Conservation (phyloP, 2,113 vertebrate species). For the Aptenodytes patagonicus region DNA sequence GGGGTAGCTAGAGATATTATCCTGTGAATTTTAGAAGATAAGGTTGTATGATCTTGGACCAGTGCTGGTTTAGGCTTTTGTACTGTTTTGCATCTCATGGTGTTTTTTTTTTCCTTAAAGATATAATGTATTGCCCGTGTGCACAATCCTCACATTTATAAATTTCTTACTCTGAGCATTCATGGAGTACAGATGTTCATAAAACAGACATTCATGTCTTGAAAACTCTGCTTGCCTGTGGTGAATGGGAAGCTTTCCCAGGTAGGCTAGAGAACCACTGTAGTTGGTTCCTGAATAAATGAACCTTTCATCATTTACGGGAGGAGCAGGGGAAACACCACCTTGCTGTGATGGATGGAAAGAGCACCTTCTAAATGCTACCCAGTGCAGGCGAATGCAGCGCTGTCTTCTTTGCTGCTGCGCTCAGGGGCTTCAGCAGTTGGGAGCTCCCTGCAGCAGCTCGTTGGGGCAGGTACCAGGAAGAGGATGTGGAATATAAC, state of each 20-base stretch:
- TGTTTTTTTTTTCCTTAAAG: neutral
- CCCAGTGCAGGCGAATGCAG: rapidly evolving
- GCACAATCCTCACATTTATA: neutral
- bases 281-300: neutral
- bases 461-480: neutral
- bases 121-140: neutral
- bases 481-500: neutral
- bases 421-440: neutral
- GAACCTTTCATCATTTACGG: neutral
- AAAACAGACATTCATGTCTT: constrained; percentile 28
- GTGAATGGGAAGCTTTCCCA: constrained; percentile 41
- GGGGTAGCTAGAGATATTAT: neutral
- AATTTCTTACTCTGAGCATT: neutral
- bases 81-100: neutral
- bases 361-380: neutral
- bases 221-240: neutral
- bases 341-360: neutral
- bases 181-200: constrained; percentile 5
- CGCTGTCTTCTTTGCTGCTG: neutral
- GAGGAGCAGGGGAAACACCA: neutral
- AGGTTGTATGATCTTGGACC: neutral
- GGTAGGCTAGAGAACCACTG: neutral
- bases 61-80: neutral
- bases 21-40: neutral
- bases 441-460: neutral